Evolutionary conservation across 2,113 vertebrate species (phyloP).

Genomic region (Hemibagrus wyckioides): DNA sequence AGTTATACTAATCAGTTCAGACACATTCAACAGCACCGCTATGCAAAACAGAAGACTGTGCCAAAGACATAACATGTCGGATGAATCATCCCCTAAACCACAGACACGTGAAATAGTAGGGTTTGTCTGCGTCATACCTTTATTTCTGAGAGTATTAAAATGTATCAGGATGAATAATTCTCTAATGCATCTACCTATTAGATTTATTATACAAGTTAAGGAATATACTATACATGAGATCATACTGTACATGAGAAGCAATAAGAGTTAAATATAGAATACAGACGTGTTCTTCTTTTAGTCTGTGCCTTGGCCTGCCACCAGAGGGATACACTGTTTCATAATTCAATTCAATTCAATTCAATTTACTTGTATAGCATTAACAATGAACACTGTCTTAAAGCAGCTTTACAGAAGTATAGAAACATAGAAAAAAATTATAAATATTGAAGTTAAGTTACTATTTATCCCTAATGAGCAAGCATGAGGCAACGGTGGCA

Average conservation of each 20-base stretch:
- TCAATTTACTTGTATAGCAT: no score
- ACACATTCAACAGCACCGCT: not conserved
- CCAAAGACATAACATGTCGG: not conserved
- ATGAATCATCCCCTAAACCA: not conserved
- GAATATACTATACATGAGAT: not conserved
- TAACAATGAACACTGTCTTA: no score
- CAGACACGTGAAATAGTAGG: not conserved
- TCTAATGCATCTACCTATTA: not conserved
- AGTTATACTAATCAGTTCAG: not conserved
- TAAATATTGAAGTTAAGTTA: no score
- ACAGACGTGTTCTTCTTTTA: not conserved
- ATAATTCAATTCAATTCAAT: no score
- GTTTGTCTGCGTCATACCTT: not conserved
- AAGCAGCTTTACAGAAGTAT: no score
- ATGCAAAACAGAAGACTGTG: not conserved
- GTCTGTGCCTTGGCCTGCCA: not conserved
- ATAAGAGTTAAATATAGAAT: not conserved
- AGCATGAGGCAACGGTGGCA: no score
- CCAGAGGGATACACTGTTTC: not conserved
- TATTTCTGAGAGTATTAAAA: not conserved
- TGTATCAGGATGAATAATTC: not conserved
- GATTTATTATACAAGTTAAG: not conserved
- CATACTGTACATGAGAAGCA: not conserved
- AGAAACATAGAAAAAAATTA: no score
- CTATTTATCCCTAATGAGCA: no score